These are phyloP conservation scores for Bathybates hornii DNA, from an alignment of 2,113 vertebrate genomes.

Conservation along the genomic window DNA sequence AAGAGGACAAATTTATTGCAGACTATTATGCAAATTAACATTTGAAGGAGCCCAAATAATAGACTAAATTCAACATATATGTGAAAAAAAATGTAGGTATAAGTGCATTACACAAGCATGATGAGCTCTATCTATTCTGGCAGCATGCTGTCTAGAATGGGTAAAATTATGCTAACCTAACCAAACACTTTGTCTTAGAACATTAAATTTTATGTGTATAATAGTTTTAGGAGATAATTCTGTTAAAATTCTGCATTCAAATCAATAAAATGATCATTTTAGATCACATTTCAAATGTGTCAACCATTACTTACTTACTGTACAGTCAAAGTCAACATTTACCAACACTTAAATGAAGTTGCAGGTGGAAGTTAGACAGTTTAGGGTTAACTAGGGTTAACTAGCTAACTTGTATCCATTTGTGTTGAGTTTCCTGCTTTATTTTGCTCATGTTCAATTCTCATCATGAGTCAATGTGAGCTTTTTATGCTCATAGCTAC, in stretches of 20 bases:
- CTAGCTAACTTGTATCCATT: background rate
- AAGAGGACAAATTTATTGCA: background rate
- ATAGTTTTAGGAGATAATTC: background rate
- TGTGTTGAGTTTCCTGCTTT: background rate
- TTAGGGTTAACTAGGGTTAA: background rate
- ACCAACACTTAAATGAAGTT: background rate
- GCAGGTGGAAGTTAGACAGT: background rate
- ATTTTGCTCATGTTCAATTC: background rate
- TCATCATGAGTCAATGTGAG: background rate
- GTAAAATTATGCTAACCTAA: background rate
- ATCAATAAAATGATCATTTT: background rate
- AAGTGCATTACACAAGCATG: background rate
- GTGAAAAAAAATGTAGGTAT: background rate
- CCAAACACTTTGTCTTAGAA: background rate
- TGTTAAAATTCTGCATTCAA: background rate
- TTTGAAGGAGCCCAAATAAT: background rate
- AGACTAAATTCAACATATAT: background rate
- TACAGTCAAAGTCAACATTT: background rate
- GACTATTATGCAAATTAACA: background rate
- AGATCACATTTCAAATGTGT: background rate
- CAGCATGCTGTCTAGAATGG: background rate
- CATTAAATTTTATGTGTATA: background rate
- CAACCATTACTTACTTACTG: background rate
- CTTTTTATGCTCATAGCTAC: background rate
- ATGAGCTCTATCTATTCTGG: background rate